A percentile compares a stretch with the other conserved stretches of the same genome.
These are phyloP conservation scores for Fistularia tabacaria DNA, from an alignment of 2,797 vertebrate genomes.

Conservation along the genomic window DNA sequence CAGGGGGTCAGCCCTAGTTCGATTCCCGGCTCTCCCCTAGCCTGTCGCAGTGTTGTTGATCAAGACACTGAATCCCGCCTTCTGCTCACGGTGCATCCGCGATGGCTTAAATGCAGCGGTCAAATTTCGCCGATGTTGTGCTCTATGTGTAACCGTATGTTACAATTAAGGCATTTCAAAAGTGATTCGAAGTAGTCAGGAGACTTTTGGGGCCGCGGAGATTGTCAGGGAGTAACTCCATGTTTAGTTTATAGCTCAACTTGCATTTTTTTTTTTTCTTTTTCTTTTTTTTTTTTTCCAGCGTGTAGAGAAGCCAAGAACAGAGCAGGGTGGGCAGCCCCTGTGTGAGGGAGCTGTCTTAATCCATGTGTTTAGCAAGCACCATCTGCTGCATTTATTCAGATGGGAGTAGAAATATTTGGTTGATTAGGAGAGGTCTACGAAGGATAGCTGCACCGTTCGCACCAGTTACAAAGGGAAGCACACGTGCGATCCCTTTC, in stretches of 20 bases:
- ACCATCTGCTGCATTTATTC: constrained; percentile 68
- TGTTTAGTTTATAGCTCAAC: neutral
- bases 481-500: too few relatives aligned
- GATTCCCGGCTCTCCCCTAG: too few relatives aligned
- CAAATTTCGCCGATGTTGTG: too few relatives aligned
- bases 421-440: constrained; percentile 60
- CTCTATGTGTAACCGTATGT: too few relatives aligned
- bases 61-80: too few relatives aligned
- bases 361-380: constrained; percentile 64
- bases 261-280: constrained; percentile 23
- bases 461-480: constrained; percentile 40
- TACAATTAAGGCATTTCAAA: too few relatives aligned
- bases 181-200: too few relatives aligned
- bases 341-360: constrained; percentile 55
- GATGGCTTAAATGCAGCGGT: too few relatives aligned
- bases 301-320: constrained; percentile 45
- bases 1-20: too few relatives aligned
- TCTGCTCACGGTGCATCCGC: too few relatives aligned
- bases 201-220: too few relatives aligned
- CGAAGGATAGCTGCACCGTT: constrained; percentile 46
- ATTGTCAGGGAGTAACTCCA: neutral
- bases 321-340: constrained; percentile 58
- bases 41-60: too few relatives aligned
- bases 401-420: constrained; percentile 65
- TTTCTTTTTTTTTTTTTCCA: constrained; percentile 24